Evolutionary conservation across 1,140 invertebrate genomes (phyloP), one percentile per base, ranked within the genome.

Genomic region (Ladona fulva): DNA sequence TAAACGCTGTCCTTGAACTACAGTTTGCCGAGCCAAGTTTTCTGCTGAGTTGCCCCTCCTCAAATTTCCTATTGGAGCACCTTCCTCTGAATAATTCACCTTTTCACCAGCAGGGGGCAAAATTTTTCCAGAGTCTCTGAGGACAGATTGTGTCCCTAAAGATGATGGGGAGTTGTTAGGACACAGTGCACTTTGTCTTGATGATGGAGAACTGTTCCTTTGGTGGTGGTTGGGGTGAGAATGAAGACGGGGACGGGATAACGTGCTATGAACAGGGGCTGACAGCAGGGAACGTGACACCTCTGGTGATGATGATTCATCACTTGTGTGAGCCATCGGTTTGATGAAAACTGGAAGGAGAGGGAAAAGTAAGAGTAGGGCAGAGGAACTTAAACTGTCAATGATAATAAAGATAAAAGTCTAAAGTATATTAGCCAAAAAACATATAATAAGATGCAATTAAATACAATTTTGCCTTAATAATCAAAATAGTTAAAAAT

Each of bases 41-140:
- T 86, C 85, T 22, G 83, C 82, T 0, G 85, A 85, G 75, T 82
- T 84, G 10, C 84, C 84, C 24, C 84, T 80, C 75, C 85, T 81
- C 25, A 84, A 25, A 19, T 24, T 74, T n/a, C 24, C 22, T 1
- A 59, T 22, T 76, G 14, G 3, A 66, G n/a, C 52, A 66, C 52
- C n/a, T 66, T 66, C 52, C 14, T 66, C 52, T 16, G 52, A 22
- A 19, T 19, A 16, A 12, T 66, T 66, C 52, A 16, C 52, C 52
- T 66, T 66, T 66, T 66, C 52, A 19, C 52, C 16, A 16, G 14
- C 16, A 66, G 52, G 52, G n/a, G 5, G 52, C n/a, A 66, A 66
- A 66, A 22, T 66, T 3, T 66, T 66, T 3, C 52, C 52, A 66
- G 52, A 19, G 52, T 66, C 52, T 66, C 52, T 22, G 14, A 66